Percentiles rank a stretch among this genome's conserved stretches.
Conservation (phyloP, 2,888 invertebrate species). For the Pilophorus perplexus region DNA sequence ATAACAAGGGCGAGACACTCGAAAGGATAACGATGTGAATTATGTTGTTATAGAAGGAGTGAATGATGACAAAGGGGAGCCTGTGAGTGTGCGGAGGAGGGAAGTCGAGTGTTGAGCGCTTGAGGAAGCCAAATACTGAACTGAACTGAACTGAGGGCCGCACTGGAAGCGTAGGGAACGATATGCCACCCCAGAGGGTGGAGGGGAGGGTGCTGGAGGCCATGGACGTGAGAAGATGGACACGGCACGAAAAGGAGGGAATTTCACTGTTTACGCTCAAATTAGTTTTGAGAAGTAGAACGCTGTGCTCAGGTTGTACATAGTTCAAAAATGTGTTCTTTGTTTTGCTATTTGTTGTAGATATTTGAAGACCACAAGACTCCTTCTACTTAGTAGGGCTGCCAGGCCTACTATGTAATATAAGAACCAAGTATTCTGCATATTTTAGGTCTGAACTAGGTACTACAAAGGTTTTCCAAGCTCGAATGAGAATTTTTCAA, state of each 20-base stretch:
- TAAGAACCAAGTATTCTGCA: too few species aligned
- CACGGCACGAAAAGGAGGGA: neutral
- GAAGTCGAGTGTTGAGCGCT: neutral
- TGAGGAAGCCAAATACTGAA: conserved; percentile 10
- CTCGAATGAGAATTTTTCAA: too few species aligned
- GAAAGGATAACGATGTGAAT: neutral
- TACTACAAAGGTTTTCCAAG: too few species aligned
- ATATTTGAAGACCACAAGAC: too few species aligned
- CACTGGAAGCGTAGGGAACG: conserved; percentile 6
- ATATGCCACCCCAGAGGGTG: too few species aligned
- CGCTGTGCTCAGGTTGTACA: neutral
- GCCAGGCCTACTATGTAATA: too few species aligned
- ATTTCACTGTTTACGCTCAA: neutral
- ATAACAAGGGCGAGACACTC: neutral
- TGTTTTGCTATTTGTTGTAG: too few species aligned
- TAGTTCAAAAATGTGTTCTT: too few species aligned
- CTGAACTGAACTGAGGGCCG: neutral
- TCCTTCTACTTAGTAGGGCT: too few species aligned
- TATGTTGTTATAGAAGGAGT: neutral
- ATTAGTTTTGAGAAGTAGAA: neutral
- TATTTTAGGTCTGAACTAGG: too few species aligned
- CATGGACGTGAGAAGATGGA: neutral
- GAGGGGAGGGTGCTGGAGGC: neutral
- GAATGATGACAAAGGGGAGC: conserved; percentile 8
- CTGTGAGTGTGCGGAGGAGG: neutral